Evolutionary conservation across 2,797 vertebrate genomes (phyloP).

Genomic region (Nannoperca australis): DNA sequence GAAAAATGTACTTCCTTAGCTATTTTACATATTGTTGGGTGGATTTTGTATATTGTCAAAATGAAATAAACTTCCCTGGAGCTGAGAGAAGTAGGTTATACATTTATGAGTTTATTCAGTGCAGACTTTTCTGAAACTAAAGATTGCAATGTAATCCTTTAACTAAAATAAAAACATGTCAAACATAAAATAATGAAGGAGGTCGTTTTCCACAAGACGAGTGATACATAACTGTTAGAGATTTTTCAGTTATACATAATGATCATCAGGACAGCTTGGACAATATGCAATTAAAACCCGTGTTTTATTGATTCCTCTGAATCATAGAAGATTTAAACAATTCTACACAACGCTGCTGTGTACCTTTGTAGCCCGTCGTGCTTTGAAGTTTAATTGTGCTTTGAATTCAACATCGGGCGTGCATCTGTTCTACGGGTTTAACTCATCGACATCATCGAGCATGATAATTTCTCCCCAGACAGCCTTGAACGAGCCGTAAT

Average conservation of each 20-base stretch:
- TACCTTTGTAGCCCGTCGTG: slow-evolving; percentile 40
- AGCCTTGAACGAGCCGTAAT: slow-evolving; percentile 68
- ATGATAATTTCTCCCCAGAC: slow-evolving; percentile 74
- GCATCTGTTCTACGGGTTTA: slow-evolving; percentile 72
- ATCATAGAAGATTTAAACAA: slow-evolving; percentile 36
- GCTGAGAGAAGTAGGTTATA: not conserved
- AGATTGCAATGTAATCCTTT: not conserved
- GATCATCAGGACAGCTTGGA: slow-evolving; percentile 27
- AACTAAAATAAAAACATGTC: not conserved
- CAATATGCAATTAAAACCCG: slow-evolving; percentile 37
- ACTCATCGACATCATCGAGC: slow-evolving; percentile 65
- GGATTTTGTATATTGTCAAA: not conserved
- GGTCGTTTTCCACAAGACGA: not conserved
- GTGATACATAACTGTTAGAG: not conserved
- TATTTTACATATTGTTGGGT: slow-evolving; percentile 3
- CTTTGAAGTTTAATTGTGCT: slow-evolving; percentile 64
- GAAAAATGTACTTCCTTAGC: not conserved
- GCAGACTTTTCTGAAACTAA: not conserved
- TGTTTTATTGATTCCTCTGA: slow-evolving; percentile 38
- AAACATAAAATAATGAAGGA: not conserved
- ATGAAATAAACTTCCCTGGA: not conserved
- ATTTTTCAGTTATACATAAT: slow-evolving; percentile 3
- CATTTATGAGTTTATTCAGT: not conserved
- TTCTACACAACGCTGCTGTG: not conserved
- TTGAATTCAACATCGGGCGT: slow-evolving; percentile 60